Evolutionary conservation across 2,888 invertebrate genomes (phyloP), one percentile per base, ranked within the genome.

Genomic region (Diarsia dahlii): DNA sequence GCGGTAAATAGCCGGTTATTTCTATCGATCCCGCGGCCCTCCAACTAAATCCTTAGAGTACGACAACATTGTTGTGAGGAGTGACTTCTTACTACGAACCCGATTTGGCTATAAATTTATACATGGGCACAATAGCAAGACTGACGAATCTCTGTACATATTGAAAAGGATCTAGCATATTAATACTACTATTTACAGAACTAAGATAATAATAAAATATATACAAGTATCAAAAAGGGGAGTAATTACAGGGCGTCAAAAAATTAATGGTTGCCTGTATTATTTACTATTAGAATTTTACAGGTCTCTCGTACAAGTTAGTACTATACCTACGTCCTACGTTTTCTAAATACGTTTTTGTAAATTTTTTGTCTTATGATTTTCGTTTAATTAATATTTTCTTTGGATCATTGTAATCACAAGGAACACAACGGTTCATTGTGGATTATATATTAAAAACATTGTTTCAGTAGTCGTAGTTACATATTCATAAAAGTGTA

Each of bases 1-100:
- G 90, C 89, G 88, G 91, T 91, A 92, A 92, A 92, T 92, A 92
- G 91, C 89, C 87, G 91, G 94, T 95, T 95, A 95, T 95, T 95
- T 95, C 93, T 89, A 95, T 94, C 94, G 90, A 90, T 89, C 82
- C 78, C 86, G 90, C 92, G 90, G 88, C 90, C 89, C 91, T 89
- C 90, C 90, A 92, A 93, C 94, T 92, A 92, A 93, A 92, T 92
- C 92, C 92, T 91, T 91, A 89, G 87, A 89, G 90, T 91, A 92
- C 91, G 89, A 90, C 90, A 92, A 93, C 92, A 92, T 92, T 93
- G 93, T 94, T 90, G 89, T 90, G 76, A 82, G 69, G 71, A 85
- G 75, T 81, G 76, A 81, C 76, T 83, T 76, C 81, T 78, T 71
- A 78, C 80, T 86, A 80, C 78, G 75, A 78, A 79, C 54, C 64